Evolutionary conservation across 2,113 vertebrate genomes (phyloP).

Genomic region (Rhynchopsitta pachyrhyncha): DNA sequence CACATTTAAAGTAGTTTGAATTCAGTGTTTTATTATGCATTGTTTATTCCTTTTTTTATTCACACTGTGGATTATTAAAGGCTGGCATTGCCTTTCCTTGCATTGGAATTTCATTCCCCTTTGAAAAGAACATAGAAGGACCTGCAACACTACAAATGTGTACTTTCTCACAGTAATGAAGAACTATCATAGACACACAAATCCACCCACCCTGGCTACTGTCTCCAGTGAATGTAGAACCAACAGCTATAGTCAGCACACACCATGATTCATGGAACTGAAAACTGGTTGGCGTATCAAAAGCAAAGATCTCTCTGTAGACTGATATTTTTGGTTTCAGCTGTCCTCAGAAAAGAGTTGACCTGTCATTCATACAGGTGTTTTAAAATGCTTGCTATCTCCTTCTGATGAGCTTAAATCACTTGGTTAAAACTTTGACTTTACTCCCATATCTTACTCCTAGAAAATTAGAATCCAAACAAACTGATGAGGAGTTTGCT

Average conservation of each 20-base stretch:
- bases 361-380: accelerated
- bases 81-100: background rate
- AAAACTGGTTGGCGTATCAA: background rate
- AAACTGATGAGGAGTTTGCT: background rate
- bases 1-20: background rate
- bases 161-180: background rate
- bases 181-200: background rate
- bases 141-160: background rate
- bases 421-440: background rate
- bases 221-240: background rate
- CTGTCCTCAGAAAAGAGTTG: background rate
- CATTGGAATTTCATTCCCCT: background rate
- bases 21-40: background rate
- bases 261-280: background rate
- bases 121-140: background rate
- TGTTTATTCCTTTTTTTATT: background rate
- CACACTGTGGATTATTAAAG: background rate
- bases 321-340: background rate
- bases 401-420: background rate
- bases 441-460: background rate
- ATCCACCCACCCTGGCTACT: accelerated
- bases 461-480: background rate
- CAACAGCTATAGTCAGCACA: background rate
- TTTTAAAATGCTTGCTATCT: background rate
- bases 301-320: background rate